Percentiles rank a stretch among this genome's conserved stretches.
Evolutionary conservation across 1,140 invertebrate species (phyloP).

Genomic region (Caenorhabditis elegans): DNA sequence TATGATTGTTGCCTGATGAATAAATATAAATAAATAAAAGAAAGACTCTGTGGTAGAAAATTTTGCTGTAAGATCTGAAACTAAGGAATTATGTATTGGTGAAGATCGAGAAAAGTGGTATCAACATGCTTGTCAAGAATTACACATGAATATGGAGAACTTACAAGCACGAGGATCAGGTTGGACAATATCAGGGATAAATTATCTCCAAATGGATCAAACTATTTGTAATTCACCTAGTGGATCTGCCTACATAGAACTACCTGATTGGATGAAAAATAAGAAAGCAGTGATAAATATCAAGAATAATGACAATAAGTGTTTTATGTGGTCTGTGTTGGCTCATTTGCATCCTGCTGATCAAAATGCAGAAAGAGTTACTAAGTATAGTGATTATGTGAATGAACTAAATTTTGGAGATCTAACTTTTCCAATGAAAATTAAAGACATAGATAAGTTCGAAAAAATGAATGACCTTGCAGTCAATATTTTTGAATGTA

Average conservation of each 20-base stretch:
- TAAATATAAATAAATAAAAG: no score
- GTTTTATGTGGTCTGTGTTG: conserved; percentile 50
- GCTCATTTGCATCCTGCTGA: conserved; percentile 47
- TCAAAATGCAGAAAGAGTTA: conserved; percentile 45
- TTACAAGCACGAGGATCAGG: conserved; percentile 40
- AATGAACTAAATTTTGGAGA: conserved; percentile 49
- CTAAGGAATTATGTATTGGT: no score
- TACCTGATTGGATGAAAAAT: conserved; percentile 46
- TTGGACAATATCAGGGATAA: neutral
- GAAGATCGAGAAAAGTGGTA: conserved; percentile 50
- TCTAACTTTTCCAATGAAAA: conserved; percentile 43
- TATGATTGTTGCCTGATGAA: no score
- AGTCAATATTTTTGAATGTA: conserved; percentile 38
- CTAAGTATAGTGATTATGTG: neutral
- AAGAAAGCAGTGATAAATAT: conserved; percentile 54
- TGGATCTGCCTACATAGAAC: conserved; percentile 12
- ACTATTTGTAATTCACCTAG: no score
- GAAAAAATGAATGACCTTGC: conserved; percentile 48
- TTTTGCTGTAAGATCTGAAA: neutral
- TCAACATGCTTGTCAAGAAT: conserved; percentile 46
- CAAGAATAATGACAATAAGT: conserved; percentile 51
- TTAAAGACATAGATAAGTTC: conserved; percentile 47
- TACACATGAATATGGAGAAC: conserved; percentile 10
- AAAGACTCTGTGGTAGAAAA: neutral
- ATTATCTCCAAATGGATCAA: no score